A percentile compares a stretch with the other conserved stretches of the same genome.
Conservation (phyloP, 2,113 vertebrate genomes). For the Python bivittatus region DNA sequence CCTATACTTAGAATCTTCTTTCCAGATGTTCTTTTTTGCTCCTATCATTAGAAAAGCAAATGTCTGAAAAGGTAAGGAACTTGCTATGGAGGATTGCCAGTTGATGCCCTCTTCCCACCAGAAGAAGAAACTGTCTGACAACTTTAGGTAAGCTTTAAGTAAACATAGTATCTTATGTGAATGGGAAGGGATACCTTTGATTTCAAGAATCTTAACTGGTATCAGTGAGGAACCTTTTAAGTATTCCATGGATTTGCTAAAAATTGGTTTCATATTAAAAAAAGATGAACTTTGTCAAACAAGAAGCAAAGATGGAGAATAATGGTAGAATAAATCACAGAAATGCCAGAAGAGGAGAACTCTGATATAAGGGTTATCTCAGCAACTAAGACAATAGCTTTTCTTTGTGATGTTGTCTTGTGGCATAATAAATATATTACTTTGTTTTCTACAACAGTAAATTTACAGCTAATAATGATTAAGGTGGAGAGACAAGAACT, state of each 20-base stretch:
- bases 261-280: slow-evolving; percentile 42
- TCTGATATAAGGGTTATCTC: slow-evolving; percentile 38
- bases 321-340: slow-evolving; percentile 55
- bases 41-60: neutral
- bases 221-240: neutral
- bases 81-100: neutral
- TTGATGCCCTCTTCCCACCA: neutral
- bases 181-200: slow-evolving; percentile 1
- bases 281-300: slow-evolving; percentile 30
- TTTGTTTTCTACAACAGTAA: slow-evolving; percentile 8
- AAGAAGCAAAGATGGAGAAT: slow-evolving; percentile 20
- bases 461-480: slow-evolving; percentile 12
- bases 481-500: neutral
- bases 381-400: slow-evolving; percentile 32
- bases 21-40: neutral
- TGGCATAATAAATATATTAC: neutral
- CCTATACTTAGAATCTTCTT: neutral
- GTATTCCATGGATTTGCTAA: slow-evolving; percentile 27
- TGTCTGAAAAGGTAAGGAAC: slow-evolving; percentile 8
- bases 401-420: slow-evolving; percentile 49
- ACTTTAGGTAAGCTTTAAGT: too few species aligned
- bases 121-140: neutral
- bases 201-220: slow-evolving; percentile 30
- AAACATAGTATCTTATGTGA: too few species aligned
- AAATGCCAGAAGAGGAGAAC: slow-evolving; percentile 36